These are phyloP conservation scores for Maccullochella peelii DNA, from an alignment of 2,113 vertebrate genomes.

Conservation along the genomic window DNA sequence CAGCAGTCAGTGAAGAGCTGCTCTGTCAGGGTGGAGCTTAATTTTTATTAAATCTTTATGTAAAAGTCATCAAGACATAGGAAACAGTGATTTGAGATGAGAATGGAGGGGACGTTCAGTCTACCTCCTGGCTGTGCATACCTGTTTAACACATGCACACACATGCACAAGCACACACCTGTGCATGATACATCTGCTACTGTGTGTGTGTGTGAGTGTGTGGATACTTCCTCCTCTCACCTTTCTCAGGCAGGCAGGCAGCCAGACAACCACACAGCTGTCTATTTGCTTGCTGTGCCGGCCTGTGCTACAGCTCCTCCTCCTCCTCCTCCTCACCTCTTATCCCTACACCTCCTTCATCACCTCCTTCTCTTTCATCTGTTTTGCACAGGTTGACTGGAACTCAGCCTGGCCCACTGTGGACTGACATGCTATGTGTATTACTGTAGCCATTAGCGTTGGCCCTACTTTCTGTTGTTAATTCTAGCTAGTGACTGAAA, in stretches of 20 bases:
- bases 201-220: not conserved
- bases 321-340: constrained; percentile 20
- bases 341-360: constrained; percentile 16
- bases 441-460: not conserved
- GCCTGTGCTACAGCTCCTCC: constrained; percentile 3
- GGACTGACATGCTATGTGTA: not conserved
- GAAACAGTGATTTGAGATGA: constrained; percentile 14
- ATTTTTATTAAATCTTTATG: constrained; percentile 19
- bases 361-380: constrained; percentile 9
- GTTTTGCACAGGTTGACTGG: constrained; percentile 3
- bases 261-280: constrained; percentile 49
- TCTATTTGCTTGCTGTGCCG: constrained; percentile 20
- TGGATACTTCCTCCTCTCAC: constrained; percentile 33
- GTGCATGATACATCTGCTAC: not conserved
- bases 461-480: not conserved
- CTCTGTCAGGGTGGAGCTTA: constrained; percentile 42
- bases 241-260: constrained; percentile 39
- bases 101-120: not conserved
- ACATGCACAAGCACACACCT: not conserved
- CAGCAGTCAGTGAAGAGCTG: constrained; percentile 9
- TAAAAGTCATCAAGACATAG: constrained; percentile 16
- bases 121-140: not conserved
- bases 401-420: not conserved
- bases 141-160: not conserved
- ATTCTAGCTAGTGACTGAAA: not conserved